A percentile compares a stretch with the other conserved stretches of the same genome.
phyloP scores from a whole-genome alignment of 1,140 invertebrate species.

The Hyles vespertilio region DNA sequence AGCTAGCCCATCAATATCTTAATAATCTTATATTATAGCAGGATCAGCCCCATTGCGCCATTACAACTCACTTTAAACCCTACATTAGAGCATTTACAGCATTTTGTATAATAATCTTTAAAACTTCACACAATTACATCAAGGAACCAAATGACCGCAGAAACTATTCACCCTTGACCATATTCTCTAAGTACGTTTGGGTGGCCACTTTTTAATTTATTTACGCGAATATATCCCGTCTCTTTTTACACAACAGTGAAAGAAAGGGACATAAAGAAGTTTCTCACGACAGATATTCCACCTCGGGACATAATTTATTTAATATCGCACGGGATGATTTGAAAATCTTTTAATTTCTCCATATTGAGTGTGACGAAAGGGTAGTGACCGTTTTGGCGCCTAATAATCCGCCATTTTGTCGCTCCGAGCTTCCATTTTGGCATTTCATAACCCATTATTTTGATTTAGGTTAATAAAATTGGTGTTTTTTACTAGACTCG shows the following conservation, averaged over 20 bases:
- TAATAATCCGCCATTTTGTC: conserved; percentile 1
- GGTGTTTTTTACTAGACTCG: background rate
- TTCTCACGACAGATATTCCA: conserved; percentile 29
- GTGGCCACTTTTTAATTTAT: conserved; percentile 39
- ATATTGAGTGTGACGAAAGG: conserved; percentile 53
- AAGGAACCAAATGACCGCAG: too few species aligned
- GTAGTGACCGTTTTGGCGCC: conserved; percentile 53
- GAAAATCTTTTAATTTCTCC: conserved; percentile 26
- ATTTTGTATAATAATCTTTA: too few species aligned
- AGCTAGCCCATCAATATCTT: too few species aligned
- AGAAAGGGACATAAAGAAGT: conserved; percentile 23
- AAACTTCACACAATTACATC: too few species aligned
- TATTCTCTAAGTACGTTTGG: conserved; percentile 8
- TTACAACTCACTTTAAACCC: too few species aligned
- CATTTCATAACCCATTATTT: conserved; percentile 35
- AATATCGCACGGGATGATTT: conserved; percentile 32
- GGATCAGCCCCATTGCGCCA: too few species aligned
- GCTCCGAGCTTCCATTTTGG: conserved; percentile 25
- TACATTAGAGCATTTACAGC: too few species aligned
- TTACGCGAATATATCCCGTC: conserved; percentile 22
- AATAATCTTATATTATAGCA: too few species aligned
- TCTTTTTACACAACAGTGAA: conserved; percentile 10
- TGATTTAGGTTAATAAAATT: conserved; percentile 36
- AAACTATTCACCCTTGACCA: too few species aligned
- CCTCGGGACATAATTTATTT: conserved; percentile 44